Percentiles rank a stretch among this genome's conserved stretches.
Conservation (phyloP, 2,113 vertebrate species). For the Anolis carolinensis region DNA sequence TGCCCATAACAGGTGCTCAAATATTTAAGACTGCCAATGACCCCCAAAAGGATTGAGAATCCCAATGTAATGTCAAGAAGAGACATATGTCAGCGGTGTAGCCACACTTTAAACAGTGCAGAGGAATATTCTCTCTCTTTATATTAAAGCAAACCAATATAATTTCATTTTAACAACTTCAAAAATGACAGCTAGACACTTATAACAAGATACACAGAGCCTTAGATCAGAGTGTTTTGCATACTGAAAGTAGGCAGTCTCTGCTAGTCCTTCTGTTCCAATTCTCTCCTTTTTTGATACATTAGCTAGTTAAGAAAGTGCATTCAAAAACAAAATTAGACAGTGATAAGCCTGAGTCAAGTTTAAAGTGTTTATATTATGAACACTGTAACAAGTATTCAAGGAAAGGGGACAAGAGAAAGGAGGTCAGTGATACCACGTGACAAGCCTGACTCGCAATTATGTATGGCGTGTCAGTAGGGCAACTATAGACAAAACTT, state of each 20-base stretch:
- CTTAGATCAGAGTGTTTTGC: neutral
- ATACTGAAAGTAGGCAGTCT: neutral
- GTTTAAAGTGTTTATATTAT: constrained; percentile 34
- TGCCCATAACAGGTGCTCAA: neutral
- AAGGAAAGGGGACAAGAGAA: constrained; percentile 63
- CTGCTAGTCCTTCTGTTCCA: neutral
- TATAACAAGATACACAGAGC: neutral
- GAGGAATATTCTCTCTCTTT: neutral
- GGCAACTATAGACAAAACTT: constrained; percentile 61
- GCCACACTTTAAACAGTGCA: neutral
- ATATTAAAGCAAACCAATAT: neutral
- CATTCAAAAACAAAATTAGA: neutral
- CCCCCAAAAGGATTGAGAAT: neutral
- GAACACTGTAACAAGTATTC: constrained; percentile 28
- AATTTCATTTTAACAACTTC: neutral
- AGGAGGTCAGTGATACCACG: constrained; percentile 68
- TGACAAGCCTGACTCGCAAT: constrained; percentile 57
- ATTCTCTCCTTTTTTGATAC: neutral
- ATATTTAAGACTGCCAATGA: neutral
- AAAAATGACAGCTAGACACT: neutral
- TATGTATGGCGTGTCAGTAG: constrained; percentile 57
- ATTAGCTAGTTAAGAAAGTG: neutral
- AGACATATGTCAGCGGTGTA: neutral
- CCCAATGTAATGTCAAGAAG: neutral
- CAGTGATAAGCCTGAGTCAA: neutral